Conservation (phyloP, 2,113 vertebrate genomes). For the Ictidomys tridecemlineatus region DNA sequence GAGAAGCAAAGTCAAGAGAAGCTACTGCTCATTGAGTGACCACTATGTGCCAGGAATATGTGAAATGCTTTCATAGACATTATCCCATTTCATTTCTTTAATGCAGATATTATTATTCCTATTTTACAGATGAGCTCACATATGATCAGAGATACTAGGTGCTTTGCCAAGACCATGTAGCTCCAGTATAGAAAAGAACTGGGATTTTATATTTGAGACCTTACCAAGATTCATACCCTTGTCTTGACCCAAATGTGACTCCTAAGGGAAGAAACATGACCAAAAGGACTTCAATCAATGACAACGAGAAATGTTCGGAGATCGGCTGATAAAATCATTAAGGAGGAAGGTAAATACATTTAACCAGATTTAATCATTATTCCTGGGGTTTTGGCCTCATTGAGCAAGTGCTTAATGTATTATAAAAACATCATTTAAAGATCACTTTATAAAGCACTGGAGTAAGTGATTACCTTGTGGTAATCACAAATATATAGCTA, state of each 20-base stretch:
- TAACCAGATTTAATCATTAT: conserved; percentile 51
- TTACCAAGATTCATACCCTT: not conserved
- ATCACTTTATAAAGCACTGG: not conserved
- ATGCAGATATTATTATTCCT: not conserved
- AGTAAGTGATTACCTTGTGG: not conserved
- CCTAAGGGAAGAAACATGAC: not conserved
- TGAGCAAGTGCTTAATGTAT: conserved; percentile 49
- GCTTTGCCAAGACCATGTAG: not conserved
- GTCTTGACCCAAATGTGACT: conserved; percentile 41
- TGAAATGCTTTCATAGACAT: not conserved
- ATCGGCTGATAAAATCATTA: not conserved
- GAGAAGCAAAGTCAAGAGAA: not conserved
- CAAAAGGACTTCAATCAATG: conserved; percentile 20
- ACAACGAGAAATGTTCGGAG: conserved; percentile 9
- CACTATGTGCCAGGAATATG: not conserved
- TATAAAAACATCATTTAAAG: conserved; percentile 24
- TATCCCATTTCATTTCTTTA: not conserved
- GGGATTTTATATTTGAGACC: not conserved
- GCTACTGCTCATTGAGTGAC: not conserved
- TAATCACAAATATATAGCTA: not conserved
- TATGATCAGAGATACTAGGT: not conserved
- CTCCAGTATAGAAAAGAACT: not conserved
- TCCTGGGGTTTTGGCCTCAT: conserved; percentile 13
- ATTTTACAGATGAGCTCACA: not conserved
- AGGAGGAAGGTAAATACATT: not conserved